phyloP scores from a whole-genome alignment of 2,797 vertebrate species.

The Cossypha niveicapilla region DNA sequence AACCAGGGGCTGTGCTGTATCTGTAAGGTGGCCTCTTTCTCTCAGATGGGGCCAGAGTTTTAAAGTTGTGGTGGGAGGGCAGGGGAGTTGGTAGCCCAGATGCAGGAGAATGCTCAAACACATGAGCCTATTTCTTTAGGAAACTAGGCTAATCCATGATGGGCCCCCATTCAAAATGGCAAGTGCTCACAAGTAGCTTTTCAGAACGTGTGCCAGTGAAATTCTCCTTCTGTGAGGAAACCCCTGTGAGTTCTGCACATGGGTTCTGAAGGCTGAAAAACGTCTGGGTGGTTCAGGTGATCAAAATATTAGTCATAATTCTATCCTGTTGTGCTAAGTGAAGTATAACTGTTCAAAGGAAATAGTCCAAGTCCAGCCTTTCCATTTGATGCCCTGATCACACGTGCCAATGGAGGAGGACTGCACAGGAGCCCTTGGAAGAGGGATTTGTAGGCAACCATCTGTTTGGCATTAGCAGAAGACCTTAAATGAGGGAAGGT shows the following conservation, averaged over 20 bases:
- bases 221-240: neutral
- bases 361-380: neutral
- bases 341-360: neutral
- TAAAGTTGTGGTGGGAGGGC: neutral
- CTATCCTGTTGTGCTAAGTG: neutral
- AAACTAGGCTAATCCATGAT: neutral
- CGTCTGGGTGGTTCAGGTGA: neutral
- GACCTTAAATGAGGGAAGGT: neutral
- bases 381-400: neutral
- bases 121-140: neutral
- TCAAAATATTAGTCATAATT: neutral
- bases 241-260: neutral
- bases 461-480: neutral
- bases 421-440: neutral
- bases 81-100: neutral
- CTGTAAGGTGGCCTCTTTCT: neutral
- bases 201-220: neutral
- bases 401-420: neutral
- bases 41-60: neutral
- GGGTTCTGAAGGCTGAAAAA: neutral
- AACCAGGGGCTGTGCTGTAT: rapidly evolving
- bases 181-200: neutral
- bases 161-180: neutral
- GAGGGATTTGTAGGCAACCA: neutral
- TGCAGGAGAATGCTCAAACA: neutral